A percentile compares a stretch with the other conserved stretches of the same genome.
Conservation (phyloP, 2,888 invertebrate genomes). For the Lottia scabra region DNA sequence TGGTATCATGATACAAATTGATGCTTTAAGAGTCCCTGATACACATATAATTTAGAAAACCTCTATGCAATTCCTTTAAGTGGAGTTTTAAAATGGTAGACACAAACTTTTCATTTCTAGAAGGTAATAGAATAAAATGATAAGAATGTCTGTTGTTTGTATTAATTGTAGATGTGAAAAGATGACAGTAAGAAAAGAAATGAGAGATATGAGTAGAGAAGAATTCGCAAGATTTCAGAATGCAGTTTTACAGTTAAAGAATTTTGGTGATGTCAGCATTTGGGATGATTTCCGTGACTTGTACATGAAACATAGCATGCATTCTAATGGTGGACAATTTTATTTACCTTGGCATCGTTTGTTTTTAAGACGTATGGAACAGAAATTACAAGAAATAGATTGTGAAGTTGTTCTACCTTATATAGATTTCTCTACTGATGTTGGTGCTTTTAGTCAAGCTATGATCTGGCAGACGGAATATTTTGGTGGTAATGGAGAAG, state of each 20-base stretch:
- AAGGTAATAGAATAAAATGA: no score
- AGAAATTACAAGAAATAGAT: slow-evolving; percentile 61
- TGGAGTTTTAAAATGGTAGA: no score
- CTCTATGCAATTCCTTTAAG: no score
- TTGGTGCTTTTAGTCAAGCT: slow-evolving; percentile 57
- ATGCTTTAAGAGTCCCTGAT: no score
- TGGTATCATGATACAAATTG: no score
- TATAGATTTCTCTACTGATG: slow-evolving; percentile 65
- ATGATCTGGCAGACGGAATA: slow-evolving; percentile 64
- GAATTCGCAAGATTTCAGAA: slow-evolving; percentile 60
- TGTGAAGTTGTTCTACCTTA: slow-evolving; percentile 64
- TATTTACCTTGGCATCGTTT: slow-evolving; percentile 65
- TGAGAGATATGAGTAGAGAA: slow-evolving; percentile 59
- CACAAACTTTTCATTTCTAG: no score
- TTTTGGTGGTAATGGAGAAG: slow-evolving; percentile 61
- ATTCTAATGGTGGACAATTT: slow-evolving; percentile 54
- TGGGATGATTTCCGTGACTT: slow-evolving; percentile 62
- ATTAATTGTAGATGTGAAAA: slow-evolving; percentile 52
- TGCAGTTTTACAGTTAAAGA: slow-evolving; percentile 55
- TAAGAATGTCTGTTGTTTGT: neutral
- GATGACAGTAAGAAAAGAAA: slow-evolving; percentile 57
- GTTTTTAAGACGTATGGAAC: slow-evolving; percentile 60
- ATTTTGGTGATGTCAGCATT: slow-evolving; percentile 43
- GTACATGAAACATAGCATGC: slow-evolving; percentile 61
- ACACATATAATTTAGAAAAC: no score